Conservation (phyloP, 2,888 invertebrate species). For the Leptinotarsa rubiginosa region DNA sequence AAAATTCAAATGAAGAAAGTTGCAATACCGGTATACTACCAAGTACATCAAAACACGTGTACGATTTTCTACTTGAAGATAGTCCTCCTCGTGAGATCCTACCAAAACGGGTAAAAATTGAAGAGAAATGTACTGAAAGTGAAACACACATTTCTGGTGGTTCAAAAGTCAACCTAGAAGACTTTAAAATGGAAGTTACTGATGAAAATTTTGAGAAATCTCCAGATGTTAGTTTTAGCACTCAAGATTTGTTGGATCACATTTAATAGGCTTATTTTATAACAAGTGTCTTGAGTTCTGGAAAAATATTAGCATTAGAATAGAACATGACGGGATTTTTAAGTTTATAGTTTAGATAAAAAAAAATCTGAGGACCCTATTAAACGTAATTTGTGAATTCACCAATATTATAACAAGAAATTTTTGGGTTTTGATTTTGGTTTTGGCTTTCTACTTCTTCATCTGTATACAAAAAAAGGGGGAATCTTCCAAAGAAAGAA, state of each 20-base stretch:
- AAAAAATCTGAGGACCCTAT: no score
- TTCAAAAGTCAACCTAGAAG: neutral
- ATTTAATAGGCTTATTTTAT: neutral
- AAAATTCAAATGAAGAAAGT: conserved; percentile 33
- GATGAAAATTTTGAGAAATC: neutral
- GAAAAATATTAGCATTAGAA: no score
- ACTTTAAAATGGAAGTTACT: conserved; percentile 7
- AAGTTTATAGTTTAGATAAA: no score
- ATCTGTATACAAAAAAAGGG: no score
- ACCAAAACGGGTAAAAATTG: conserved; percentile 17
- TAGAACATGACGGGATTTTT: no score
- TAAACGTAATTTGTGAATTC: no score
- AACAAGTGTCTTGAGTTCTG: no score
- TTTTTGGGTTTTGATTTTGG: no score
- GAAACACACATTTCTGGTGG: neutral
- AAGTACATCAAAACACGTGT: conserved; percentile 15
- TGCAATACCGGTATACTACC: conserved; percentile 14
- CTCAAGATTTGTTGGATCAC: conserved; percentile 17
- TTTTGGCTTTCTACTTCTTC: no score
- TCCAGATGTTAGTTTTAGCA: conserved; percentile 9
- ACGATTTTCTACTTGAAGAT: conserved; percentile 19
- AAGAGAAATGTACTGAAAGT: neutral
- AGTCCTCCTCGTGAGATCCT: conserved; percentile 16
- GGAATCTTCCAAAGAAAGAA: no score
- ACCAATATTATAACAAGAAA: no score